Base-by-base conservation (phyloP, 1,140 invertebrate genomes). In the Pseudomyrmex flavicornis region DNA sequence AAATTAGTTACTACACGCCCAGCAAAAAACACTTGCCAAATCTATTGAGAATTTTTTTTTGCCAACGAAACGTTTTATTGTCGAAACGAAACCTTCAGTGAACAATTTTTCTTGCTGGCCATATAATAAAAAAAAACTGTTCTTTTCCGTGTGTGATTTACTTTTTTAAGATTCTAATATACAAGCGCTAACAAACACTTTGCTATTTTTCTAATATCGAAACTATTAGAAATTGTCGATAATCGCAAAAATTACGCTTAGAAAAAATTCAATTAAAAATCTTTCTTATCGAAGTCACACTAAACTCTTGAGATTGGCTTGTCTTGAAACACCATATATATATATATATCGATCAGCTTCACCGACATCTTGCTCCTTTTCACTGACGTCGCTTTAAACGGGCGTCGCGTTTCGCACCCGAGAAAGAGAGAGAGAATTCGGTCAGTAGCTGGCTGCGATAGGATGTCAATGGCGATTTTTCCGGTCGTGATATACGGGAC, bases 381-480 rank as follows among this genome's bases (percentile, higher is more conserved):
- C 68, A 50, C 10, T 52, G 22, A 54, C 74, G 3, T 65, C n/a
- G 26, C 26, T 26, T 54, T 26, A 20, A 61, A 61, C 54, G 15
- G 20, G 10, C 15, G 54, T 70, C 66, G 52, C 20, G 54, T 35
- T 85, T 86, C 58, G 44, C 13, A 52, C 17, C 54, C 1, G 35
- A 74, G 20, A 74, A 8, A 63, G 35, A 35, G 5, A 35, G 35
- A 74, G 10, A 63, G 61, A 87, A 83, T 15, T 82, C 62, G 84
- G 62, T 82, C 84, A 74, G 56, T 44, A 46, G 56, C n/a, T 59
- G 48, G 48, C 50, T 44, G 20, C 22, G 68, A 86, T 68, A 56
- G 69, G 73, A 82, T 82, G 76, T 86, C 76, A 75, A 86, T 86
- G 54, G 66, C 20, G 58, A 86, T 86, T 82, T 86, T 82, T 50